Conservation (phyloP, 2,888 invertebrate species). For the Tipula lateralis region DNA sequence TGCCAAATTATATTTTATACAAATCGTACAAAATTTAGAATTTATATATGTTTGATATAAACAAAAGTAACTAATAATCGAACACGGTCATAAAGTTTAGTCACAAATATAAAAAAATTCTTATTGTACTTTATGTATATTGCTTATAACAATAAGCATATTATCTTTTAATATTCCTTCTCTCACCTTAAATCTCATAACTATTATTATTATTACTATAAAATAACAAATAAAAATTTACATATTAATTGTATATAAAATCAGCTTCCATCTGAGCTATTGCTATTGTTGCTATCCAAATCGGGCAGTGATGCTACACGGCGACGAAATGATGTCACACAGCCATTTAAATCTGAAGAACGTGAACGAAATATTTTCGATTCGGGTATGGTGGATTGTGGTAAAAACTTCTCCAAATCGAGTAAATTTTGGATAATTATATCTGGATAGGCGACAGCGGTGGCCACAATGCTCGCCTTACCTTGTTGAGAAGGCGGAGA, state of each 20-base stretch:
- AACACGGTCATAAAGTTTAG: not conserved
- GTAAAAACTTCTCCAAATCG: constrained; percentile 45
- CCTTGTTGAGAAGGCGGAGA: constrained; percentile 34
- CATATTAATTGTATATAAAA: not conserved
- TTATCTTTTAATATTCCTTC: not conserved
- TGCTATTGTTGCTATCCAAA: constrained; percentile 47
- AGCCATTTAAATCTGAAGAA: constrained; percentile 34
- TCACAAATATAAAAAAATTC: not conserved
- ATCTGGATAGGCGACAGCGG: constrained; percentile 39
- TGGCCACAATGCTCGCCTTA: constrained; percentile 29
- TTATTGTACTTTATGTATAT: not conserved
- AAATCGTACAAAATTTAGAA: not conserved
- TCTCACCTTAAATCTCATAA: not conserved
- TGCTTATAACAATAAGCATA: not conserved
- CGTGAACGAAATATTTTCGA: constrained; percentile 30
- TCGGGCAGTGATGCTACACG: constrained; percentile 41
- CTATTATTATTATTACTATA: not conserved
- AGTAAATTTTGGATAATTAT: constrained; percentile 42
- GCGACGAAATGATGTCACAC: constrained; percentile 40
- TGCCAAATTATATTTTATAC: not conserved
- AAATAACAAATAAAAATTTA: constrained; percentile 2
- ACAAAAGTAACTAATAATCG: not conserved
- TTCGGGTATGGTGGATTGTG: constrained; percentile 33
- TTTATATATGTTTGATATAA: not conserved
- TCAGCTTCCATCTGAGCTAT: constrained; percentile 47